These are phyloP conservation scores for Terrapene triunguis DNA, from an alignment of 2,113 vertebrate genomes.

Conservation along the genomic window DNA sequence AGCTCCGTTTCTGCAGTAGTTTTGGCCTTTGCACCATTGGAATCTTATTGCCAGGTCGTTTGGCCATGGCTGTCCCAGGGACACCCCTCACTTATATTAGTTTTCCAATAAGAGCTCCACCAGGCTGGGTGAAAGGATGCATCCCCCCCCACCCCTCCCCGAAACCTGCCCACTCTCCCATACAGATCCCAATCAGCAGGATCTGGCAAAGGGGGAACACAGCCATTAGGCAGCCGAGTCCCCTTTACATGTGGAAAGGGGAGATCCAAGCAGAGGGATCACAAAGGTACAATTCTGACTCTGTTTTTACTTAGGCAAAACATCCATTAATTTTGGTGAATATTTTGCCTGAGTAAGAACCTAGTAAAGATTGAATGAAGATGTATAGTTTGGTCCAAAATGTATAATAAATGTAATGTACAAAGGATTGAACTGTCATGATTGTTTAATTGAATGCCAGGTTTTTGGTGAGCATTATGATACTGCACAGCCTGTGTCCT, in stretches of 20 bases:
- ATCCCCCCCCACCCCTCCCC: not conserved
- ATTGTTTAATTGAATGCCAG: not conserved
- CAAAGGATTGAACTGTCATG: not conserved
- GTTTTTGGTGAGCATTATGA: not conserved
- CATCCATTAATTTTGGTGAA: not conserved
- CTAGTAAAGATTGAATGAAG: not conserved
- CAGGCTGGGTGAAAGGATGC: not conserved
- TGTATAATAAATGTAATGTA: not conserved
- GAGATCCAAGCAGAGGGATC: not conserved
- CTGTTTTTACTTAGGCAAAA: not conserved
- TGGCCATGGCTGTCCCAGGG: fast-evolving
- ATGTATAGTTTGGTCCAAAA: not conserved
- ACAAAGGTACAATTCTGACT: not conserved
- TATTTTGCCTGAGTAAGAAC: not conserved
- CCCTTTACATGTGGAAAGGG: not conserved
- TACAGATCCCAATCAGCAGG: not conserved
- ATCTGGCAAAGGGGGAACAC: not conserved
- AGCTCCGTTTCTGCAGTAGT: not conserved
- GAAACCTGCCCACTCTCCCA: not conserved
- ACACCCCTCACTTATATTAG: not conserved
- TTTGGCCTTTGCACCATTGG: fast-evolving
- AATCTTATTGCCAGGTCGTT: not conserved
- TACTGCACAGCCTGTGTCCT: not conserved
- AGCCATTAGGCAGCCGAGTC: not conserved
- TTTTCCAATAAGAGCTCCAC: not conserved